Conservation (phyloP, 2,113 vertebrate species). For the Cyanistes caeruleus region DNA sequence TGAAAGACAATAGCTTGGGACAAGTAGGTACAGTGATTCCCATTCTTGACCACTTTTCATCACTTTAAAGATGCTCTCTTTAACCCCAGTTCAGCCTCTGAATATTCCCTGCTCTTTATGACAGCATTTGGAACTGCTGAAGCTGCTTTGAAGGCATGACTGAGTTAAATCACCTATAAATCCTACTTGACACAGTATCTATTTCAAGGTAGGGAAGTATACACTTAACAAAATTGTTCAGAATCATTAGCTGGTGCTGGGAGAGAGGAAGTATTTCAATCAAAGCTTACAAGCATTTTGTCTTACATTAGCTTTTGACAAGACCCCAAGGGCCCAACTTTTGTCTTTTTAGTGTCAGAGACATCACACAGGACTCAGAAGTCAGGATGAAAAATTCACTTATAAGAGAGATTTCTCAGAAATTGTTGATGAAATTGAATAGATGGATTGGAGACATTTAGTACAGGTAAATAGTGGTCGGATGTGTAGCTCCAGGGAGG, state of each 20-base stretch:
- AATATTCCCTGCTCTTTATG: slow-evolving; percentile 15
- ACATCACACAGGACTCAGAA: slow-evolving; percentile 45
- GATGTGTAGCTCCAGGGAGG: background rate
- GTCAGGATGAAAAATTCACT: slow-evolving; percentile 35
- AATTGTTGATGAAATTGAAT: background rate
- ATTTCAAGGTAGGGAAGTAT: slow-evolving; percentile 82
- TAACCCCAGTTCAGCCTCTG: background rate
- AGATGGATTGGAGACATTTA: background rate
- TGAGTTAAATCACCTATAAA: slow-evolving; percentile 78
- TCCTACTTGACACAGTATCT: slow-evolving; percentile 70
- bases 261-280: slow-evolving; percentile 61
- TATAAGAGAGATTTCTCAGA: background rate
- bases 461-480: background rate
- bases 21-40: slow-evolving; percentile 4
- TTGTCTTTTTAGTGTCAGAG: slow-evolving; percentile 63
- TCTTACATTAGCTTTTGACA: slow-evolving; percentile 66
- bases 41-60: slow-evolving; percentile 36
- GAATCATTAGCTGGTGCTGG: slow-evolving; percentile 65
- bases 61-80: background rate
- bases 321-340: slow-evolving; percentile 61
- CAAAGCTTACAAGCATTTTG: slow-evolving; percentile 62
- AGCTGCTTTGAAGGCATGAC: slow-evolving; percentile 60
- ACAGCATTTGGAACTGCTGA: background rate
- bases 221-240: slow-evolving; percentile 64
- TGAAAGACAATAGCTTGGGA: slow-evolving; percentile 23